phyloP scores from a whole-genome alignment of 1,140 invertebrate species.

The Sycobia sp. region DNA sequence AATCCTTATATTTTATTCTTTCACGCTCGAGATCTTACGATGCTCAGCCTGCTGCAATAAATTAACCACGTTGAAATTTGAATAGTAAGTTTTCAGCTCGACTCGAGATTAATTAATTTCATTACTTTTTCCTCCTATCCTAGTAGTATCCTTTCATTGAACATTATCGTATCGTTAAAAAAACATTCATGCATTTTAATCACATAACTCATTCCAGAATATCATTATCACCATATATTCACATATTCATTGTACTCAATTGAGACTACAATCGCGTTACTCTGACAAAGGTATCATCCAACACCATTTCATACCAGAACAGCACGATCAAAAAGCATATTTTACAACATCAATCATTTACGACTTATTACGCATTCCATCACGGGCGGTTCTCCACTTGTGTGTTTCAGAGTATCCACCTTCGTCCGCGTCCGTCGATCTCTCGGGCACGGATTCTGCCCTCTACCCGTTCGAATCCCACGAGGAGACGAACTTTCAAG shows the following conservation, averaged over 20 bases:
- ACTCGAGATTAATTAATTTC: not conserved
- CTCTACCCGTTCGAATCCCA: conserved; percentile 63
- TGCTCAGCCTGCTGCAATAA: not conserved
- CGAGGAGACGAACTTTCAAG: conserved; percentile 58
- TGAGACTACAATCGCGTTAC: not conserved
- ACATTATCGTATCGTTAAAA: not conserved
- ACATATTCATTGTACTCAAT: not conserved
- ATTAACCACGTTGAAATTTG: no score
- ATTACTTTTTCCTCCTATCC: not conserved
- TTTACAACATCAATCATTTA: no score
- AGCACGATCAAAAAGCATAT: conserved; percentile 8
- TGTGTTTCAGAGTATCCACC: conserved; percentile 66
- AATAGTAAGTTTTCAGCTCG: no score
- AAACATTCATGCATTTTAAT: not conserved
- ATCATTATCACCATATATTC: not conserved
- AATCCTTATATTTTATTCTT: not conserved
- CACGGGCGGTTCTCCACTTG: conserved; percentile 14
- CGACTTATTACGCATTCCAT: conserved; percentile 5
- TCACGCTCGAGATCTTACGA: not conserved
- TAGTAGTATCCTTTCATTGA: not conserved
- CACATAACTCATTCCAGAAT: not conserved
- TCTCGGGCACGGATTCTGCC: conserved; percentile 65
- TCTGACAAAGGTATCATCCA: not conserved
- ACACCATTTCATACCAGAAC: not conserved
- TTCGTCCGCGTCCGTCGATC: conserved; percentile 60